phyloP scores from a whole-genome alignment of 2,113 vertebrate genomes.

The Rhynchomys soricoides region DNA sequence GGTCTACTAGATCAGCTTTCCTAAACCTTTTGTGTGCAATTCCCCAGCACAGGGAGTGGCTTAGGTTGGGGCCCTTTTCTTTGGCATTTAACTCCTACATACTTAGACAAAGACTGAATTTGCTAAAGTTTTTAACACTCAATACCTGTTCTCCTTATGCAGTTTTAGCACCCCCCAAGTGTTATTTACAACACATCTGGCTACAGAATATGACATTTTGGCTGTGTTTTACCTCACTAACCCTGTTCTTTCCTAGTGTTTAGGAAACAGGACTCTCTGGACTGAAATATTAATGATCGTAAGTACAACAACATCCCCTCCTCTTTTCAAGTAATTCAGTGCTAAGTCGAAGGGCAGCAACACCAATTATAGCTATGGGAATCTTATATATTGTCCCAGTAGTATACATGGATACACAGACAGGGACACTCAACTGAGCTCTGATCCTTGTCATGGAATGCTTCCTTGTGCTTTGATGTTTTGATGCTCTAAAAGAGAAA shows the following conservation, averaged over 20 bases:
- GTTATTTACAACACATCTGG: slow-evolving; percentile 67
- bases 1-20: slow-evolving; percentile 62
- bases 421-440: slow-evolving; percentile 64
- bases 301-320: slow-evolving; percentile 67
- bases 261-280: slow-evolving; percentile 63
- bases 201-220: slow-evolving; percentile 66
- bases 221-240: slow-evolving; percentile 50
- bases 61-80: slow-evolving; percentile 66
- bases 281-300: slow-evolving; percentile 77
- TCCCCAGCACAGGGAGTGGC: slow-evolving; percentile 36
- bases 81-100: slow-evolving; percentile 67
- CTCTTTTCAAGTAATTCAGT: slow-evolving; percentile 71
- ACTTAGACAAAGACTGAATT: slow-evolving; percentile 74
- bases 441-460: slow-evolving; percentile 55
- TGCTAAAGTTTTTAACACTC: slow-evolving; percentile 64
- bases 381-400: slow-evolving; percentile 70
- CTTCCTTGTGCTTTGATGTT: slow-evolving; percentile 61
- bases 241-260: slow-evolving; percentile 66
- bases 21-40: slow-evolving; percentile 55
- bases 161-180: slow-evolving; percentile 45
- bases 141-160: slow-evolving; percentile 13
- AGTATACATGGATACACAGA: slow-evolving; percentile 62
- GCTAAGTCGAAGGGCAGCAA: slow-evolving; percentile 67
- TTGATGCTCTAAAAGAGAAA: slow-evolving; percentile 55
- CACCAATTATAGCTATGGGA: slow-evolving; percentile 64